Percentiles rank a stretch among this genome's conserved stretches.
Evolutionary conservation across 1,140 invertebrate species (phyloP).

Genomic region (Atta colombica): DNA sequence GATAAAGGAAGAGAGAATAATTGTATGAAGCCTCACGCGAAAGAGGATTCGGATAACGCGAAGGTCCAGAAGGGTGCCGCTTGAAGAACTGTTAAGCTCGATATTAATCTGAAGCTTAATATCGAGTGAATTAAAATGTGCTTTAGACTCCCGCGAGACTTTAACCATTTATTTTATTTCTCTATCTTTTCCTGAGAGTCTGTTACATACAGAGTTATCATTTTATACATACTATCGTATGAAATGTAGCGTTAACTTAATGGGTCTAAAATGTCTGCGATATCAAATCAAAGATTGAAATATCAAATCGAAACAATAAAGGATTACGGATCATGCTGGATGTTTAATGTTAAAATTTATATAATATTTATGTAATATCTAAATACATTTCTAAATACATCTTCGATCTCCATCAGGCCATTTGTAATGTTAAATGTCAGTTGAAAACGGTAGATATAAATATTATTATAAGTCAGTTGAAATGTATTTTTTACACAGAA

Average conservation of each 20-base stretch:
- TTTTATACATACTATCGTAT: neutral
- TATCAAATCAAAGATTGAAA: neutral
- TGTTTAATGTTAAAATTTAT: too few relatives aligned
- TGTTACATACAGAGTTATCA: neutral
- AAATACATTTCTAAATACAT: too few relatives aligned
- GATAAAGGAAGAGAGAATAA: slow-evolving; percentile 37
- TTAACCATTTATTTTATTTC: neutral
- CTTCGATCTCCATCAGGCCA: too few relatives aligned
- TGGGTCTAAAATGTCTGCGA: neutral
- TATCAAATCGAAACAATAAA: neutral
- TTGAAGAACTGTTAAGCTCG: neutral
- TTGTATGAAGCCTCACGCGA: neutral
- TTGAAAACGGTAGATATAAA: too few relatives aligned
- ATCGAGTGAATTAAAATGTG: neutral
- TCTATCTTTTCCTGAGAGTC: neutral
- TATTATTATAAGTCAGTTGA: too few relatives aligned
- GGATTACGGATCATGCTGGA: too few relatives aligned
- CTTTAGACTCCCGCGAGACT: neutral
- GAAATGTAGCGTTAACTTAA: neutral
- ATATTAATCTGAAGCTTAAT: neutral
- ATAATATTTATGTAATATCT: too few relatives aligned
- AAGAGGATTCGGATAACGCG: neutral
- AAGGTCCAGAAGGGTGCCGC: neutral
- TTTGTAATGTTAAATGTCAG: too few relatives aligned
- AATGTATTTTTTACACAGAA: too few relatives aligned